phyloP scores from a whole-genome alignment of 2,113 vertebrate genomes.

The Arenaria interpres region DNA sequence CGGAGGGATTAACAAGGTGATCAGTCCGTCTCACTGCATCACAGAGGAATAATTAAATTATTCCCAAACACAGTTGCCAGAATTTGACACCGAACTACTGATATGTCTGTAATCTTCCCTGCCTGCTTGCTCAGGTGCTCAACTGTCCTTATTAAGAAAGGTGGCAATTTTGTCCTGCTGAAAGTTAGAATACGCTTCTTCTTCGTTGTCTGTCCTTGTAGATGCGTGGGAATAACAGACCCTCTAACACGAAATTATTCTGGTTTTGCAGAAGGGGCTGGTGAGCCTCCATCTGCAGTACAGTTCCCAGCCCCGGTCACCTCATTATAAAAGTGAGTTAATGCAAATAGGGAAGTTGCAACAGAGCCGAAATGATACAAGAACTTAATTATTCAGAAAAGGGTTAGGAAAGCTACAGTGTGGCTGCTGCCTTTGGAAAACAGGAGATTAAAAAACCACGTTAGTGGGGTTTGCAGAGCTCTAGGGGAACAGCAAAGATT shows the following conservation, averaged over 20 bases:
- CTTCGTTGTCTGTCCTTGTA: not conserved
- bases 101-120: not conserved
- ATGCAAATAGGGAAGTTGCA: not conserved
- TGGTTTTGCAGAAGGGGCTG: not conserved
- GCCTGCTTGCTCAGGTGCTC: not conserved
- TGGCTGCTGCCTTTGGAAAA: conserved; percentile 22
- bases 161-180: not conserved
- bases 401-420: conserved; percentile 15
- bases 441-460: conserved; percentile 34
- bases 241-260: not conserved
- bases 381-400: conserved; percentile 54
- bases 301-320: fast-evolving
- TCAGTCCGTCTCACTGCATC: not conserved
- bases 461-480: not conserved
- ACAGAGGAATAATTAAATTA: not conserved
- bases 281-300: not conserved
- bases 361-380: not conserved
- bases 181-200: not conserved
- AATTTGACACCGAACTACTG: not conserved
- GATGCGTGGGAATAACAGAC: not conserved
- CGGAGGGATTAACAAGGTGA: not conserved
- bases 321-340: not conserved
- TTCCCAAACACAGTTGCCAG: not conserved
- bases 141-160: not conserved
- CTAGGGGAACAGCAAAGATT: conserved; percentile 11